phyloP scores from a whole-genome alignment of 2,888 invertebrate genomes.

The Blastobasis adustella region DNA sequence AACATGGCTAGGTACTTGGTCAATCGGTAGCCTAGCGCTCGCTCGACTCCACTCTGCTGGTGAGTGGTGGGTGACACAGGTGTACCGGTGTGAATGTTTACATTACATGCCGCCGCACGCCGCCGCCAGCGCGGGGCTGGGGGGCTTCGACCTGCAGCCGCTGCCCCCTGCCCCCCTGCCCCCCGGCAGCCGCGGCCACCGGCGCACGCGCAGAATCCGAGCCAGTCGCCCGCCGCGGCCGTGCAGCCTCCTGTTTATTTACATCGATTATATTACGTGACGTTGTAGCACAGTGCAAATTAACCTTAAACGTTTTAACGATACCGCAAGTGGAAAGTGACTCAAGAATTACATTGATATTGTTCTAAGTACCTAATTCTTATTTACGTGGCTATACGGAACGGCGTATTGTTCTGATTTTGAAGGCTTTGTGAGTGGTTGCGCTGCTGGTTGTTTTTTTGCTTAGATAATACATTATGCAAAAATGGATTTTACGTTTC shows the following conservation, averaged over 20 bases:
- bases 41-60: no score
- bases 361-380: no score
- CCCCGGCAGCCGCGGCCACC: constrained; percentile 31
- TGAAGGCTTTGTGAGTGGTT: constrained; percentile 27
- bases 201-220: constrained; percentile 62
- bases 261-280: constrained; percentile 41
- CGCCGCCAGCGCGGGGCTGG: constrained; percentile 23
- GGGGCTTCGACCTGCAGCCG: constrained; percentile 41
- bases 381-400: neutral
- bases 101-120: constrained; percentile 41
- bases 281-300: constrained; percentile 18
- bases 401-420: neutral
- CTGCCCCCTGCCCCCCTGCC: constrained; percentile 10
- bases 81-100: constrained; percentile 48
- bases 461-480: no score
- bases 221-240: constrained; percentile 68
- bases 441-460: no score
- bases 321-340: constrained; percentile 3
- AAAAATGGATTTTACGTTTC: no score
- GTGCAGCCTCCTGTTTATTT: constrained; percentile 72
- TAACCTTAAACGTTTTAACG: constrained; percentile 1
- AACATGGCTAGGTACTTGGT: no score
- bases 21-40: no score
- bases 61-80: constrained; percentile 34
- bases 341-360: no score